These are phyloP conservation scores for Caenorhabditis virilis DNA, from an alignment of 2,888 invertebrate genomes.

Conservation along the genomic window DNA sequence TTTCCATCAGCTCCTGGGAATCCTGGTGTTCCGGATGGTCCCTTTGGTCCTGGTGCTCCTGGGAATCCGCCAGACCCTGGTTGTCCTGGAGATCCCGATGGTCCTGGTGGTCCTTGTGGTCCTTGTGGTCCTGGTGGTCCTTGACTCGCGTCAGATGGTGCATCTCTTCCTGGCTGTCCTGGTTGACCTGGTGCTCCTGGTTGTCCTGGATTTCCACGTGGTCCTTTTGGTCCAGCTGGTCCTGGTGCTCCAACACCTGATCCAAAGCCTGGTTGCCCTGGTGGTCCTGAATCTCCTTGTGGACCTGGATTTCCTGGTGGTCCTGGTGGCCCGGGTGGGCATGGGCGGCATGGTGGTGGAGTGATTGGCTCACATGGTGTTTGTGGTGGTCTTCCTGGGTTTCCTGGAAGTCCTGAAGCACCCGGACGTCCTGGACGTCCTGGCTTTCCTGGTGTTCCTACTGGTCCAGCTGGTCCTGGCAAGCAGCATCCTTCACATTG, in stretches of 20 bases:
- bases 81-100: too few relatives aligned
- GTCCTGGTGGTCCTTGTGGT: too few relatives aligned
- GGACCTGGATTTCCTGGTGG: constrained; percentile 55
- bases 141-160: too few relatives aligned
- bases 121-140: too few relatives aligned
- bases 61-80: too few relatives aligned
- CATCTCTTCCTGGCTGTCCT: constrained; percentile 45
- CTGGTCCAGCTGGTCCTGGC: constrained; percentile 55
- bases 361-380: constrained; percentile 45
- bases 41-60: too few relatives aligned
- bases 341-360: constrained; percentile 44
- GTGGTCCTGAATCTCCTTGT: constrained; percentile 41
- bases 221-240: constrained; percentile 50
- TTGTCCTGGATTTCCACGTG: constrained; percentile 53
- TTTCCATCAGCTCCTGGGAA: too few relatives aligned
- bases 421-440: constrained; percentile 53
- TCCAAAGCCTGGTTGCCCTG: constrained; percentile 50
- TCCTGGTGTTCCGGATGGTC: too few relatives aligned
- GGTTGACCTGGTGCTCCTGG: constrained; percentile 47
- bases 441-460: constrained; percentile 55
- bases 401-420: constrained; percentile 49
- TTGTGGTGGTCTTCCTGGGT: constrained; percentile 47
- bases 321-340: constrained; percentile 48
- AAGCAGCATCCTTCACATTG: constrained; percentile 28
- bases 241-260: constrained; percentile 42